A percentile compares a stretch with the other conserved stretches of the same genome.
Evolutionary conservation across 2,888 invertebrate species (phyloP).

Genomic region (Epinotia nisella): DNA sequence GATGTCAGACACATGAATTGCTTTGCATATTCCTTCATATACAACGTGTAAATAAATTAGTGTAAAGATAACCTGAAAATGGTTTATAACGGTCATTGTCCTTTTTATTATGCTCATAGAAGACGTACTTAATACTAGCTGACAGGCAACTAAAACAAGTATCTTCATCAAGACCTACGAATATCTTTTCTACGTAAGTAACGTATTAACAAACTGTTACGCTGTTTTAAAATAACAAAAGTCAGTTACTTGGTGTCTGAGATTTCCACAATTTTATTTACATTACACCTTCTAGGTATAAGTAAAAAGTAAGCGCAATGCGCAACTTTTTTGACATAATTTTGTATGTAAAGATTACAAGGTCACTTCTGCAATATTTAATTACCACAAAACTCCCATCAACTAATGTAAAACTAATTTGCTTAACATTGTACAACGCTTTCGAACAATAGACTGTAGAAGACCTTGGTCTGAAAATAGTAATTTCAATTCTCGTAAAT

Average conservation of each 20-base stretch:
- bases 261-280: not conserved
- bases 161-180: not conserved
- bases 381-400: conserved; percentile 39
- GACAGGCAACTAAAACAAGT: not conserved
- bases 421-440: conserved; percentile 36
- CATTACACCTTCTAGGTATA: not conserved
- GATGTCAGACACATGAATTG: conserved; percentile 13
- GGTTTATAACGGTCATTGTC: not conserved
- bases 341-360: conserved; percentile 2
- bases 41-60: not conserved
- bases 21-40: conserved; percentile 14
- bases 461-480: conserved; percentile 37
- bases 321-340: not conserved
- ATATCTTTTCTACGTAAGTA: not conserved
- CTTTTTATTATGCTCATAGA: not conserved
- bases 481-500: conserved; percentile 35
- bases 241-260: not conserved
- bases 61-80: not conserved
- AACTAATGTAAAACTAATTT: conserved; percentile 32
- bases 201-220: not conserved
- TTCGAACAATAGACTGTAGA: conserved; percentile 26
- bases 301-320: too few species aligned
- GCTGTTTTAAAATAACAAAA: not conserved
- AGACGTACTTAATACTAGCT: not conserved
- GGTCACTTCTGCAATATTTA: conserved; percentile 38